A percentile compares a stretch with the other conserved stretches of the same genome.
Conservation (phyloP, 2,888 invertebrate species). For the Nomada hirtipes region DNA sequence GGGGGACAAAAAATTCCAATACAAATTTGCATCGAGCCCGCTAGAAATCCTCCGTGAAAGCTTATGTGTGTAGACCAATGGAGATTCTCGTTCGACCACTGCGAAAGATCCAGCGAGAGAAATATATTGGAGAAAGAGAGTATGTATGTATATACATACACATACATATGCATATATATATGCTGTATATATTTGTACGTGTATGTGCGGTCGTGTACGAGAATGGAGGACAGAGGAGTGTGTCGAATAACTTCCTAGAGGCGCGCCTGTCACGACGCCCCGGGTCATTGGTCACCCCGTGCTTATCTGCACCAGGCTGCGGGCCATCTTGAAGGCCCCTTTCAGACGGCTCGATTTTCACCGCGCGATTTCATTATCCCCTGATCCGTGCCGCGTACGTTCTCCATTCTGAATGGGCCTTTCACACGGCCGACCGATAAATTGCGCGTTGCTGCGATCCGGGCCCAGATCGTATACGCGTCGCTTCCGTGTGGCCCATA, state of each 20-base stretch:
- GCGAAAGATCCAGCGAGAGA: background rate
- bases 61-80: constrained; percentile 8
- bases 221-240: constrained; percentile 65
- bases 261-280: constrained; percentile 82
- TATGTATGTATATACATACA: too few species aligned
- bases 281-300: constrained; percentile 81
- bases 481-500: constrained; percentile 32
- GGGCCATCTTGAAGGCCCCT: constrained; percentile 73
- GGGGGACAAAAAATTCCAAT: constrained; percentile 45
- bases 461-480: constrained; percentile 2
- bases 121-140: background rate
- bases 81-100: constrained; percentile 6
- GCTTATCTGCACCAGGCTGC: constrained; percentile 77
- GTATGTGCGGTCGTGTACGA: constrained; percentile 23
- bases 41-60: constrained; percentile 49
- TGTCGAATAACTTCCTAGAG: constrained; percentile 82
- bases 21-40: constrained; percentile 53
- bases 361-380: constrained; percentile 62
- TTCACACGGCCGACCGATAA: constrained; percentile 57
- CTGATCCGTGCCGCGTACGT: constrained; percentile 20
- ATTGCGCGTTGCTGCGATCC: constrained; percentile 34
- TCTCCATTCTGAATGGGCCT: constrained; percentile 36
- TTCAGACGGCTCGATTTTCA: constrained; percentile 62
- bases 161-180: too few species aligned
- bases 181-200: too few species aligned